Percentiles rank a stretch among this genome's conserved stretches.
Conservation (phyloP, 2,888 invertebrate species). For the Drosophila histrio region DNA sequence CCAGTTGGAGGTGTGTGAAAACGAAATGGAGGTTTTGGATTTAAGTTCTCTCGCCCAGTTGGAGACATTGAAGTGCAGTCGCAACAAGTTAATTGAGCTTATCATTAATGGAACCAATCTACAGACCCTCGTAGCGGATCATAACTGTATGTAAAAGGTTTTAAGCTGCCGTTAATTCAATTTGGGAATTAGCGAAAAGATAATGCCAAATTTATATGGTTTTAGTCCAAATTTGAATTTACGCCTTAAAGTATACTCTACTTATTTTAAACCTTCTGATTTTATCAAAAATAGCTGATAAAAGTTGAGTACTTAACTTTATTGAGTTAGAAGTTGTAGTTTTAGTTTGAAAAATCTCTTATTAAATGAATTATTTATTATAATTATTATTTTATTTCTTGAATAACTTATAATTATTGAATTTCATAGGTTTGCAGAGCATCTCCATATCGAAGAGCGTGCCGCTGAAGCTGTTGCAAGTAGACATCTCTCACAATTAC, state of each 20-base stretch:
- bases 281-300: no score
- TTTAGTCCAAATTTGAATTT: no score
- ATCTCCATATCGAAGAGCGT: conserved; percentile 88
- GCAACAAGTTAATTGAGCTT: conserved; percentile 90
- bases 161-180: neutral
- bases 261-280: no score
- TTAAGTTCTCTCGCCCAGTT: conserved; percentile 91
- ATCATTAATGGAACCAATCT: conserved; percentile 91
- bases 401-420: no score
- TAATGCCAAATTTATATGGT: no score
- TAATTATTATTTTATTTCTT: neutral
- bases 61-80: conserved; percentile 90
- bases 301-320: no score
- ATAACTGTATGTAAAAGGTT: conserved; percentile 85
- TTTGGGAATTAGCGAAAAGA: neutral
- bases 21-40: conserved; percentile 92
- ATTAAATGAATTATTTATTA: neutral
- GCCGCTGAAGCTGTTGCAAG: conserved; percentile 89
- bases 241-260: no score
- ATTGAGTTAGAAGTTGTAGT: no score
- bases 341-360: neutral
- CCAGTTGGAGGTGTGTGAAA: conserved; percentile 93
- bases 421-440: conserved; percentile 87
- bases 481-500: conserved; percentile 92
- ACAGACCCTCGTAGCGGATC: conserved; percentile 90